Conservation (phyloP, 2,888 invertebrate species). For the Drosophila borealis region DNA sequence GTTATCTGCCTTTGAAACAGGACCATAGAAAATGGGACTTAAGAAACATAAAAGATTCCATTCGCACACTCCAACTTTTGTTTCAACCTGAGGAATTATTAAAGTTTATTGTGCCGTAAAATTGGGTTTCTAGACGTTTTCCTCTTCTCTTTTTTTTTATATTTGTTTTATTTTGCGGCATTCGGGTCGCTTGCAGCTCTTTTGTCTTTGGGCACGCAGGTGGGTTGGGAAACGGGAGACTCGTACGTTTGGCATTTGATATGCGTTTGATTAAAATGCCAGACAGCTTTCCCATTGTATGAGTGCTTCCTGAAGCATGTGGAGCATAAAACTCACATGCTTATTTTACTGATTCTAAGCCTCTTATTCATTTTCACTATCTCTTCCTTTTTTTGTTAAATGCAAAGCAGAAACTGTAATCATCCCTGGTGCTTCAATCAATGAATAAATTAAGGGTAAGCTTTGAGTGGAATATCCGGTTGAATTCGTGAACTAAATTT, state of each 20-base stretch:
- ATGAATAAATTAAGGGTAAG: no score
- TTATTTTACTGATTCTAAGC: neutral
- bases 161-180: neutral
- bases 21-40: neutral
- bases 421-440: no score
- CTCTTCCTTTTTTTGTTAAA: neutral
- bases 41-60: slow-evolving; percentile 2
- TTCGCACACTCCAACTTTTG: slow-evolving; percentile 6
- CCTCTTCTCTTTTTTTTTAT: neutral
- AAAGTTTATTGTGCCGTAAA: slow-evolving; percentile 54
- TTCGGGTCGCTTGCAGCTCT: slow-evolving; percentile 14
- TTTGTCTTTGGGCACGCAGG: slow-evolving; percentile 21
- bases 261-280: slow-evolving; percentile 16
- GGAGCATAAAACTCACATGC: neutral
- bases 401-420: neutral
- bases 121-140: slow-evolving; percentile 30
- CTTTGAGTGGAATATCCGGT: no score
- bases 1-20: neutral
- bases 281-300: neutral
- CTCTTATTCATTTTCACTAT: neutral
- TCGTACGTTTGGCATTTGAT: neutral
- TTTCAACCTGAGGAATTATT: slow-evolving; percentile 22
- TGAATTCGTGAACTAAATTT: no score
- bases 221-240: neutral
- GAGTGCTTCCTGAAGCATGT: neutral